A percentile compares a stretch with the other conserved stretches of the same genome.
phyloP scores from a whole-genome alignment of 2,113 vertebrate genomes.

The Aldabrachelys gigantea region DNA sequence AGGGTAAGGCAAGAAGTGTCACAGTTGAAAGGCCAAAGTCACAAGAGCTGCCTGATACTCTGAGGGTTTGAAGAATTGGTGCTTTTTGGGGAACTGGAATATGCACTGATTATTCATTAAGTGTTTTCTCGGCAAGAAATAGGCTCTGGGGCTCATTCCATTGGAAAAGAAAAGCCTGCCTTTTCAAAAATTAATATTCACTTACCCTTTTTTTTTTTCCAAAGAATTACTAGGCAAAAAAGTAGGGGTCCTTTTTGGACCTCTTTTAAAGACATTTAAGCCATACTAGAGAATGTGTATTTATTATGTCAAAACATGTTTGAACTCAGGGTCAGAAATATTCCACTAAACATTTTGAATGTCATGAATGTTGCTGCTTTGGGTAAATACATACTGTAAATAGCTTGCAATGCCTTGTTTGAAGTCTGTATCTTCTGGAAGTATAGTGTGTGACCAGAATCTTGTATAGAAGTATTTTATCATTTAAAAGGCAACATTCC shows the following conservation, averaged over 20 bases:
- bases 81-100: constrained; percentile 11
- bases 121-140: constrained; percentile 37
- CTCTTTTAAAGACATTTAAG: neutral
- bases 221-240: constrained; percentile 8
- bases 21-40: constrained; percentile 46
- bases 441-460: neutral
- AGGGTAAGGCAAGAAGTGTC: constrained; percentile 3
- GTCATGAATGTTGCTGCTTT: neutral
- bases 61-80: constrained; percentile 39
- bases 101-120: constrained; percentile 54
- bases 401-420: neutral
- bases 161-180: constrained; percentile 8
- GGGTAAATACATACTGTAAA: neutral
- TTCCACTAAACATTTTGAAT: neutral
- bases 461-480: neutral
- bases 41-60: constrained; percentile 6
- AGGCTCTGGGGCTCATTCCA: constrained; percentile 34
- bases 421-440: neutral
- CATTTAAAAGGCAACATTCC: neutral
- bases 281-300: neutral
- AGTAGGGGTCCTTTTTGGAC: neutral
- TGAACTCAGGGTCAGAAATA: neutral
- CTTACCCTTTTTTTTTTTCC: neutral
- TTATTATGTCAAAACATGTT: neutral
- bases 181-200: constrained; percentile 29